These are phyloP conservation scores for Dromius quadrimaculatus DNA, from an alignment of 2,888 invertebrate genomes.

Conservation along the genomic window DNA sequence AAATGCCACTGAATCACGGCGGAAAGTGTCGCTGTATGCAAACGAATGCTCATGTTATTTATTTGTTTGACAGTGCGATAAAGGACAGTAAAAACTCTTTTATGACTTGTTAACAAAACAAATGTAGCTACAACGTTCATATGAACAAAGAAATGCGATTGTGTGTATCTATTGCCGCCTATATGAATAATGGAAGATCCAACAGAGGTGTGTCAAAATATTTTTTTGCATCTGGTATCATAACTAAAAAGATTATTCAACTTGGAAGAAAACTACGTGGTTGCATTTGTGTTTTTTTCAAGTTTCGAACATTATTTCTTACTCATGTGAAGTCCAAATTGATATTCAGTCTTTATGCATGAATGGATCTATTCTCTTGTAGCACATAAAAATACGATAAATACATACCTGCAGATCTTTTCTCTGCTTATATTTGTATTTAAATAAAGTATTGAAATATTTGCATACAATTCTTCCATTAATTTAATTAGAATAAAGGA, in stretches of 20 bases:
- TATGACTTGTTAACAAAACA: slow-evolving; percentile 47
- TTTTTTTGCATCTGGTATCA: neutral
- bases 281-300: too few species aligned
- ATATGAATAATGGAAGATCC: neutral
- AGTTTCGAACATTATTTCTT: too few species aligned
- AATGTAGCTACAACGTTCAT: slow-evolving; percentile 38
- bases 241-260: too few species aligned
- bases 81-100: slow-evolving; percentile 37
- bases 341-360: too few species aligned
- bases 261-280: too few species aligned
- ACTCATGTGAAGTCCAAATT: too few species aligned
- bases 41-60: slow-evolving; percentile 40
- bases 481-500: neutral
- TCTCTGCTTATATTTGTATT: neutral
- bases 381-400: too few species aligned
- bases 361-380: too few species aligned
- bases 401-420: too few species aligned
- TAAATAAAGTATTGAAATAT: neutral
- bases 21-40: slow-evolving; percentile 14
- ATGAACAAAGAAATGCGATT: slow-evolving; percentile 27
- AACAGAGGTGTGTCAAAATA: neutral
- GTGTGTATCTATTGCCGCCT: neutral
- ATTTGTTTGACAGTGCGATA: slow-evolving; percentile 45
- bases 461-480: slow-evolving; percentile 8
- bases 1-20: slow-evolving; percentile 41